These are phyloP conservation scores for Oryzias javanicus DNA, from an alignment of 2,113 vertebrate genomes.

Conservation along the genomic window DNA sequence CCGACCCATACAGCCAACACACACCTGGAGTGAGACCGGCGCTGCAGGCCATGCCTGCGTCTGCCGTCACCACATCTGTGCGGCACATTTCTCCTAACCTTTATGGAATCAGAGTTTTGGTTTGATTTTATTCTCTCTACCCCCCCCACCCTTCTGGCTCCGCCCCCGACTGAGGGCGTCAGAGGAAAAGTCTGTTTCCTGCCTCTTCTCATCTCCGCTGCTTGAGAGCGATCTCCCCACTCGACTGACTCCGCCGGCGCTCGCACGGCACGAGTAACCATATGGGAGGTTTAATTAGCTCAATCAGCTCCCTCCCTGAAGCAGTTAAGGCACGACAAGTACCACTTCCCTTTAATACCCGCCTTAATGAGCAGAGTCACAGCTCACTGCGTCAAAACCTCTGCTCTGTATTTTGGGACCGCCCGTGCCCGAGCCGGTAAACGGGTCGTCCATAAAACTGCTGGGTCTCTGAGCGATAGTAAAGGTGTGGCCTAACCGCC, in stretches of 20 bases:
- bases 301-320: conserved; percentile 47
- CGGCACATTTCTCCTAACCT: conserved; percentile 58
- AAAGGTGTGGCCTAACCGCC: conserved; percentile 46
- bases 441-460: conserved; percentile 28
- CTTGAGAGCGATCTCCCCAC: conserved; percentile 49
- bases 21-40: conserved; percentile 39
- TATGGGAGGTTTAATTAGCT: conserved; percentile 75
- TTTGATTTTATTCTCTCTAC: conserved; percentile 8
- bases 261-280: conserved; percentile 64
- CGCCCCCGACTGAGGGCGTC: conserved; percentile 5
- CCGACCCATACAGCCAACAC: conserved; percentile 68
- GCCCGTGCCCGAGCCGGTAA: conserved; percentile 30
- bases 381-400: conserved; percentile 35
- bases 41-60: conserved; percentile 32
- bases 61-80: conserved; percentile 55
- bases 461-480: conserved; percentile 47
- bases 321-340: conserved; percentile 32
- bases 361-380: conserved; percentile 54
- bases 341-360: conserved; percentile 45
- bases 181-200: conserved; percentile 42
- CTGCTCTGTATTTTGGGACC: conserved; percentile 50
- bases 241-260: conserved; percentile 57
- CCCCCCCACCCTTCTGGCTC: background rate
- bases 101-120: conserved; percentile 15
- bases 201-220: conserved; percentile 30